Evolutionary conservation across 2,797 vertebrate genomes (phyloP).

Genomic region (Silurus lanzhouensis): DNA sequence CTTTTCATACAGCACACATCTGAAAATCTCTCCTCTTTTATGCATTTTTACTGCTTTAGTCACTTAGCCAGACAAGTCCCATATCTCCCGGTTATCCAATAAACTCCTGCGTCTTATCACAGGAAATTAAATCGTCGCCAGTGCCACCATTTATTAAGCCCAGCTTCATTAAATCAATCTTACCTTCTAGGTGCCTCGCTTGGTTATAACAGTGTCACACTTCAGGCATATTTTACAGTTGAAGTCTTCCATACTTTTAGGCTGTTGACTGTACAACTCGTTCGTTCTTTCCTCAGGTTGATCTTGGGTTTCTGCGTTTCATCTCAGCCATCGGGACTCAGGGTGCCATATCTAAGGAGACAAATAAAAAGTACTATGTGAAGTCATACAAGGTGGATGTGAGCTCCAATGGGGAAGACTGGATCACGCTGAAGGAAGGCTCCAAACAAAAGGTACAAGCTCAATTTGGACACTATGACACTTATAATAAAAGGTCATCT

Average conservation of each 20-base stretch:
- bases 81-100: conserved; percentile 70
- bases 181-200: conserved; percentile 40
- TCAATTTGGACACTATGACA: background rate
- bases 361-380: conserved; percentile 86
- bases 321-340: conserved; percentile 93
- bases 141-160: conserved; percentile 64
- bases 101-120: conserved; percentile 71
- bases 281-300: conserved; percentile 77
- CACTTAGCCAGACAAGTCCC: conserved; percentile 62
- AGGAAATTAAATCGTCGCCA: conserved; percentile 77
- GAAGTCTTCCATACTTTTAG: conserved; percentile 17
- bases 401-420: conserved; percentile 97
- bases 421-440: conserved; percentile 95
- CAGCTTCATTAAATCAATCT: conserved; percentile 66
- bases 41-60: conserved; percentile 62
- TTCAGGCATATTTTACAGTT: conserved; percentile 41
- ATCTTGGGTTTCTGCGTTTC: conserved; percentile 90
- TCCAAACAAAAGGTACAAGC: conserved; percentile 86
- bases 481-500: background rate
- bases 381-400: conserved; percentile 93
- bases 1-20: conserved; percentile 67
- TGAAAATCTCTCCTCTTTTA: conserved; percentile 67
- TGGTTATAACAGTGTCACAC: conserved; percentile 21
- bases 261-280: conserved; percentile 12
- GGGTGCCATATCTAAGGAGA: conserved; percentile 96